Conservation (phyloP, 2,797 vertebrate species). For the Merluccius polli region DNA sequence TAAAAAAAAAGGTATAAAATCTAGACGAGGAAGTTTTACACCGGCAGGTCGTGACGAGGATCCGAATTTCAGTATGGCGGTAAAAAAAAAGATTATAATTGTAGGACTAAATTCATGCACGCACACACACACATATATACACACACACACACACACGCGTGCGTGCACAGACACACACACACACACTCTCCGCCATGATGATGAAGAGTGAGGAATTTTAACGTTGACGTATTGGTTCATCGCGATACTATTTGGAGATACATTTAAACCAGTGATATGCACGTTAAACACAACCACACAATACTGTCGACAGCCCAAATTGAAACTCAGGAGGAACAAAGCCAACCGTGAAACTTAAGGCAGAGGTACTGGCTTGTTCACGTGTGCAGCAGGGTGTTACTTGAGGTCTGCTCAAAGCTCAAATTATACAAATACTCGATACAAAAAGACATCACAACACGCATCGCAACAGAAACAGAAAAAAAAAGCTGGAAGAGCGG, state of each 20-base stretch:
- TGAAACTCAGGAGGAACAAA: neutral
- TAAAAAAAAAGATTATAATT: neutral
- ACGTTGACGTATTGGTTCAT: neutral
- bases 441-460: constrained; percentile 6
- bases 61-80: neutral
- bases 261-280: constrained; percentile 10
- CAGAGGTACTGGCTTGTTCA: constrained; percentile 32
- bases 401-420: constrained; percentile 36
- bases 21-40: neutral
- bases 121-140: constrained; percentile 5
- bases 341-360: neutral
- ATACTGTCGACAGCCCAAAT: constrained; percentile 7
- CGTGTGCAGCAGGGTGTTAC: constrained; percentile 28
- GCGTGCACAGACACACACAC: neutral
- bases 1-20: neutral
- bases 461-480: constrained; percentile 15
- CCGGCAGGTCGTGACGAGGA: neutral
- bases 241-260: constrained; percentile 2
- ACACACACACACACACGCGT: neutral
- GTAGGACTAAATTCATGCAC: neutral
- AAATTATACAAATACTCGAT: constrained; percentile 37
- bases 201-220: neutral
- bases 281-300: constrained; percentile 21
- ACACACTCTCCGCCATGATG: neutral
- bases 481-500: constrained; percentile 20